These are phyloP conservation scores for Ictidomys tridecemlineatus DNA, from an alignment of 2,113 vertebrate genomes.

Conservation along the genomic window DNA sequence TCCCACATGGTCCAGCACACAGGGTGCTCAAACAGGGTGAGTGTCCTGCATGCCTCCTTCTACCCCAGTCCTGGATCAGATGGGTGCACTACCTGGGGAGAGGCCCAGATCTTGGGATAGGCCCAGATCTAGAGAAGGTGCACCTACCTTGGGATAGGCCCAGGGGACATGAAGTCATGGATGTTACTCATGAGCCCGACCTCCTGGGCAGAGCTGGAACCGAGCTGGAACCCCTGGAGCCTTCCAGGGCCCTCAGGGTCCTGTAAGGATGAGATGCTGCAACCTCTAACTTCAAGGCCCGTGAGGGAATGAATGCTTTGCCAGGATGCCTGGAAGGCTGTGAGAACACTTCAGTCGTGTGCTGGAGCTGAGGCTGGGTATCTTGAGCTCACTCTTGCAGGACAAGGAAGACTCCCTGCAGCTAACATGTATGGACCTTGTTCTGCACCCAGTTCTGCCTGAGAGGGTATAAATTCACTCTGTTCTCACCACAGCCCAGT, in stretches of 20 bases:
- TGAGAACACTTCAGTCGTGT: neutral
- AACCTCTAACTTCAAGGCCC: neutral
- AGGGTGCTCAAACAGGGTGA: neutral
- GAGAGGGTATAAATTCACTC: neutral
- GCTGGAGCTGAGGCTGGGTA: neutral
- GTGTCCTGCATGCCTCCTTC: neutral
- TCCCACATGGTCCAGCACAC: too few species aligned
- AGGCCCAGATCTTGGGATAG: neutral
- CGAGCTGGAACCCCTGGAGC: neutral
- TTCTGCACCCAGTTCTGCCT: neutral
- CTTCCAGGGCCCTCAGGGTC: neutral
- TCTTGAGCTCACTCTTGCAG: rapidly evolving
- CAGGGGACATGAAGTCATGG: neutral
- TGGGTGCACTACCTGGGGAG: neutral
- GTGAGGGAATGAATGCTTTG: neutral
- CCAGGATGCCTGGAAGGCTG: neutral
- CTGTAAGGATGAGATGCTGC: neutral
- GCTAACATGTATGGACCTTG: too few species aligned
- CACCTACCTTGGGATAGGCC: neutral
- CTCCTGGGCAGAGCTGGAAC: neutral
- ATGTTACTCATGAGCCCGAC: neutral
- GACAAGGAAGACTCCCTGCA: neutral
- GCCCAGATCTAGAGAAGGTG: neutral
- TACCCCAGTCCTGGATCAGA: neutral
- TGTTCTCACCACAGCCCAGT: neutral